Evolutionary conservation across 2,113 vertebrate genomes (phyloP), one percentile per base, ranked within the genome.

Genomic region (Silurus glanis): DNA sequence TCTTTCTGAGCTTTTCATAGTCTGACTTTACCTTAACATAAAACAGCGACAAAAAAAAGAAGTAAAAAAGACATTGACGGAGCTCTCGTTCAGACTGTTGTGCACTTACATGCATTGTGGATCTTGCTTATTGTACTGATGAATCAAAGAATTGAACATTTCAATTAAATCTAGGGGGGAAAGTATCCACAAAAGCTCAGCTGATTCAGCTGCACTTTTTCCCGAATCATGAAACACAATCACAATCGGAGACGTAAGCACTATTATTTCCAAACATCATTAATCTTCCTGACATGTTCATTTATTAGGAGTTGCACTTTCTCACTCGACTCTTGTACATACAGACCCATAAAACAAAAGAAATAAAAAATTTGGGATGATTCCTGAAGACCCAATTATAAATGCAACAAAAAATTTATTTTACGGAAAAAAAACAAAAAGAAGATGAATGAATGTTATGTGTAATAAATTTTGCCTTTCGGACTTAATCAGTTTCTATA

Each of bases 11-110:
- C 86, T 92, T 92, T 45, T 94, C 96, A 95, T 96, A 94, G 89
- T 97, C 95, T 21, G 93, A 92, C 90, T 91, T 95, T 84, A 97
- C 96, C 97, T 98, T 80, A 19, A 85, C 71, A 56, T 66, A 21
- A 47, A 53, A 88, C 56, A 74, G 21, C 83, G 17, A 62, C 12
- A 64, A 64, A 80, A 23, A 84, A n/a, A 69, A 84, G 67, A 75
- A 25, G 12, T 17, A 4, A 51, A 74, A 14, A 75, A 83, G 55
- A 13, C 10, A 66, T 49, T 56, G 23, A 74, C 25, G 16, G 13
- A 53, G 3, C 23, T 55, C 51, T 78, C 1, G 10, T 9, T 12
- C 21, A 61, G 56, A 61, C 78, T 23, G 16, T 45, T 45, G 56
- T 59, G 78, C 61, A 17, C 56, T 19, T 37, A 59, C 16, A 45